These are phyloP conservation scores for Zophobas morio DNA, from an alignment of 1,140 invertebrate species.

Conservation along the genomic window DNA sequence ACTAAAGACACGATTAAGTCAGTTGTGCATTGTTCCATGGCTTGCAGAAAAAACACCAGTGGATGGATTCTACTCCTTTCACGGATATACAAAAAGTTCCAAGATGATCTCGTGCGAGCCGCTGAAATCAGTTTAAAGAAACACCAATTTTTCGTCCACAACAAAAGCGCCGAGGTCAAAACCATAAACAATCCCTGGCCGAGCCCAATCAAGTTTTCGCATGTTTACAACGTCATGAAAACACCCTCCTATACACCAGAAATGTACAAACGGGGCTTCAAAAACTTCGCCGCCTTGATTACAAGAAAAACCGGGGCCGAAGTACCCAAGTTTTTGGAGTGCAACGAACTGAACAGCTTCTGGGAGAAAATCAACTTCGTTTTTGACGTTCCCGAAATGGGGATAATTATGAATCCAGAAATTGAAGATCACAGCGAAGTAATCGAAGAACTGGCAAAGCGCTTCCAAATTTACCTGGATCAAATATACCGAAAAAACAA, in stretches of 20 bases:
- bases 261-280: slow-evolving; percentile 44
- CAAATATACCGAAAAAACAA: slow-evolving; percentile 50
- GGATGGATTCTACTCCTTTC: slow-evolving; percentile 78
- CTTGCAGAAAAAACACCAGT: slow-evolving; percentile 73
- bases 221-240: slow-evolving; percentile 49
- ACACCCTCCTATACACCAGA: slow-evolving; percentile 43
- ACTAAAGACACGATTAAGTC: slow-evolving; percentile 69
- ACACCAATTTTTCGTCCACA: slow-evolving; percentile 73
- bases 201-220: slow-evolving; percentile 53
- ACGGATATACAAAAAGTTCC: slow-evolving; percentile 80
- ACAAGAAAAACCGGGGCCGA: slow-evolving; percentile 1
- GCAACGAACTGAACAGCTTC: slow-evolving; percentile 62
- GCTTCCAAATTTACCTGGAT: slow-evolving; percentile 63
- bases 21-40: slow-evolving; percentile 76
- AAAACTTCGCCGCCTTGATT: slow-evolving; percentile 34
- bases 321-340: slow-evolving; percentile 53
- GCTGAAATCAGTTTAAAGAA: slow-evolving; percentile 73
- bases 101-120: slow-evolving; percentile 73
- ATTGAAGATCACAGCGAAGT: slow-evolving; percentile 70
- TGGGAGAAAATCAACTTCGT: slow-evolving; percentile 68
- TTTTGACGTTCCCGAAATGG: slow-evolving; percentile 74
- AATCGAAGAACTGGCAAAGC: slow-evolving; percentile 69
- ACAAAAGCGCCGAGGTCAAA: slow-evolving; percentile 63
- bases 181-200: slow-evolving; percentile 43
- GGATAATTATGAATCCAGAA: slow-evolving; percentile 74